A percentile compares a stretch with the other conserved stretches of the same genome.
Conservation (phyloP, 2,797 vertebrate species). For the Coendou prehensilis region DNA sequence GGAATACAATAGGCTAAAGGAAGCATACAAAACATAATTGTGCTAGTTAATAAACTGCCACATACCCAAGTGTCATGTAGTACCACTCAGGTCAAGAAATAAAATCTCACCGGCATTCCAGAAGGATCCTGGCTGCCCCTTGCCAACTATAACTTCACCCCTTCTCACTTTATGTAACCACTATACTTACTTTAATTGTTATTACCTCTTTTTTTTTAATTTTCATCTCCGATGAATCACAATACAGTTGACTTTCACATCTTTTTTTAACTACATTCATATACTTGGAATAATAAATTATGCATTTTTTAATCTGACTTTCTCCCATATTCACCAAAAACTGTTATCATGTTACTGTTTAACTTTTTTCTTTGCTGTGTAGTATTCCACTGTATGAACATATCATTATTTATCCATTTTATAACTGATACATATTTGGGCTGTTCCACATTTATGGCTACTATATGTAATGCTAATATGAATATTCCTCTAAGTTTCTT, state of each 20-base stretch:
- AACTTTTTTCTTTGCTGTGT: not conserved
- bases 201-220: not conserved
- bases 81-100: not conserved
- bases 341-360: not conserved
- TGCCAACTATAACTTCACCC: not conserved
- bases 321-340: not conserved
- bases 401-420: not conserved
- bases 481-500: not conserved
- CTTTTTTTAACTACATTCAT: not conserved
- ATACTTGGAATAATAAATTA: not conserved
- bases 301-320: constrained; percentile 48
- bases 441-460: not conserved
- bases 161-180: not conserved
- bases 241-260: not conserved
- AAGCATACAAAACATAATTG: not conserved
- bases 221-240: not conserved
- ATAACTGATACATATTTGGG: not conserved
- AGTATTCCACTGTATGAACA: not conserved
- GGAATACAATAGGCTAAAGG: not conserved
- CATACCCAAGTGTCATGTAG: not conserved
- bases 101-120: not conserved
- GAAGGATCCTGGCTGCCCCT: not conserved
- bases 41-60: not conserved
- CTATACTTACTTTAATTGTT: not conserved
- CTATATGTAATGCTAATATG: not conserved